Evolutionary conservation across 2,888 invertebrate species (phyloP).

Genomic region (Strigamia transsilvanica): DNA sequence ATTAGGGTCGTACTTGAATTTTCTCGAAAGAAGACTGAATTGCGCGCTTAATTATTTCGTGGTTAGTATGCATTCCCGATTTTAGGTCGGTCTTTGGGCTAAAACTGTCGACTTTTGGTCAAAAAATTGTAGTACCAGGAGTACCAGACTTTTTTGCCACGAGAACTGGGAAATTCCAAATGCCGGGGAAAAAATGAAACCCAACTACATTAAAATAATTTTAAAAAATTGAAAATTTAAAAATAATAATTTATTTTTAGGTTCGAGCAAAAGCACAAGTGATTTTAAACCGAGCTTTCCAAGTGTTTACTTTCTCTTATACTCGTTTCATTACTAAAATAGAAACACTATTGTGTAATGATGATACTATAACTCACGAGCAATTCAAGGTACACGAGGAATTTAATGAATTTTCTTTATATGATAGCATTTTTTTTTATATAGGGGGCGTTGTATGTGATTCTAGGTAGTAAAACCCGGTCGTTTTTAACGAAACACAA

Average conservation of each 20-base stretch:
- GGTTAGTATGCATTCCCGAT: too few relatives aligned
- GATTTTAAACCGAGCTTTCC: conserved; percentile 72
- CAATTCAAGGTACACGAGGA: conserved; percentile 70
- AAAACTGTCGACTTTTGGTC: too few relatives aligned
- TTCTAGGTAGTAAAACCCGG: conserved; percentile 73
- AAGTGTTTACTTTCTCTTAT: conserved; percentile 76
- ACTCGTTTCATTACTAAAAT: conserved; percentile 72
- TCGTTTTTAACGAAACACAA: conserved; percentile 76
- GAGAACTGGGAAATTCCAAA: too few relatives aligned
- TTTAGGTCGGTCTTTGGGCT: too few relatives aligned
- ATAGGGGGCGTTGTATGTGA: conserved; percentile 78
- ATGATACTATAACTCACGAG: conserved; percentile 72
- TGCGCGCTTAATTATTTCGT: too few relatives aligned
- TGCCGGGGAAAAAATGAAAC: too few relatives aligned
- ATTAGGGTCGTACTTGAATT: too few relatives aligned
- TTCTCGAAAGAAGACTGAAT: too few relatives aligned
- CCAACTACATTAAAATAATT: too few relatives aligned
- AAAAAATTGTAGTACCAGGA: too few relatives aligned
- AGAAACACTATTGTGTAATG: conserved; percentile 67
- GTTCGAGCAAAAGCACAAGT: conserved; percentile 75
- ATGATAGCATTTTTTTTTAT: conserved; percentile 55
- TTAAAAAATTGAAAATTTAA: too few relatives aligned
- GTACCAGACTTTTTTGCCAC: too few relatives aligned
- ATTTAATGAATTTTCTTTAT: conserved; percentile 30
- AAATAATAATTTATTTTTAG: conserved; percentile 62